Percentiles rank a stretch among this genome's conserved stretches.
Conservation (phyloP, 2,797 vertebrate genomes). For the Chelon labrosus region DNA sequence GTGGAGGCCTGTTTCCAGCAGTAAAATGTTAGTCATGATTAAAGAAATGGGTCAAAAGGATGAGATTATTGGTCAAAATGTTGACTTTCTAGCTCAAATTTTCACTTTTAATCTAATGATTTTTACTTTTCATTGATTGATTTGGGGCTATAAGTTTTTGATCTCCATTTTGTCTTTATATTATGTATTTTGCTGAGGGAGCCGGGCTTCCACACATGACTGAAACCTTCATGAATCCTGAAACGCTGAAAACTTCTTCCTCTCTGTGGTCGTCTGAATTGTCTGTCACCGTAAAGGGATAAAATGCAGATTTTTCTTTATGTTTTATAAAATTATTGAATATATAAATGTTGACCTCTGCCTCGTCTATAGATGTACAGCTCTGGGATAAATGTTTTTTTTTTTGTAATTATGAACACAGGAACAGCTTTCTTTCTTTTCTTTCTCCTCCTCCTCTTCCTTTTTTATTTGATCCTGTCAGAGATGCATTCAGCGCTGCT, state of each 20-base stretch:
- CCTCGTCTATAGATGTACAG: slow-evolving; percentile 51
- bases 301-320: slow-evolving; percentile 46
- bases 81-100: no score
- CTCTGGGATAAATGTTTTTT: slow-evolving; percentile 73
- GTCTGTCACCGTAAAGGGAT: slow-evolving; percentile 59
- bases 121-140: background rate
- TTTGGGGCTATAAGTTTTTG: background rate
- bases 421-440: slow-evolving; percentile 40
- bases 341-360: slow-evolving; percentile 55
- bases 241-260: background rate
- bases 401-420: slow-evolving; percentile 56
- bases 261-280: slow-evolving; percentile 41
- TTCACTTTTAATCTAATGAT: background rate
- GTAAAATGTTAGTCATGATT: no score
- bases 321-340: slow-evolving; percentile 46
- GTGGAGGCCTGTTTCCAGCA: no score
- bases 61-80: background rate
- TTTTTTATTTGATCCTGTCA: slow-evolving; percentile 29
- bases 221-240: background rate
- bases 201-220: no score
- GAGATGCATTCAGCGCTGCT: slow-evolving; percentile 64
- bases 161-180: no score
- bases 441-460: slow-evolving; percentile 18
- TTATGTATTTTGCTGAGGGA: background rate
- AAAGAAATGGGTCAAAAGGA: background rate